Conservation (phyloP, 2,797 vertebrate species). For the Acanthis flammea region DNA sequence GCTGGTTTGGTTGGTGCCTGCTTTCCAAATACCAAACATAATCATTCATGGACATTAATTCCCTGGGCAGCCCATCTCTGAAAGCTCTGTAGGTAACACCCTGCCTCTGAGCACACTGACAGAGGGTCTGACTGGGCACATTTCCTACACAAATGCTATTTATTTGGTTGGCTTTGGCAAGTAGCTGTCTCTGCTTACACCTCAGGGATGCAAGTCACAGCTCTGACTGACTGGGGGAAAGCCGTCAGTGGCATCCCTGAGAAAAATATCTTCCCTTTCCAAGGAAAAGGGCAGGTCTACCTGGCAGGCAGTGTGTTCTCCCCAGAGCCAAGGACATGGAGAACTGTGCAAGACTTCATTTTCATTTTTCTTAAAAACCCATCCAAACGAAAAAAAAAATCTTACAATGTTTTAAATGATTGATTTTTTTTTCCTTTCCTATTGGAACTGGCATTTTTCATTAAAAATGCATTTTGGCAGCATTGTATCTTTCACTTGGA, state of each 20-base stretch:
- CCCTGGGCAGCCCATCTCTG: background rate
- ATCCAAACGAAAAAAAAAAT: background rate
- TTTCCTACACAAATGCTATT: background rate
- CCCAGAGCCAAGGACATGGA: background rate
- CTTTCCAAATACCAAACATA: background rate
- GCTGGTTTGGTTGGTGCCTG: background rate
- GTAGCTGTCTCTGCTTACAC: background rate
- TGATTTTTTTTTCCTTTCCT: background rate
- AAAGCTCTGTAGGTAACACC: background rate
- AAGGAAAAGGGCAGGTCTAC: background rate
- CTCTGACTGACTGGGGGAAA: background rate
- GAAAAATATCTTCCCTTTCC: background rate
- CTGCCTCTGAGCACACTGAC: background rate
- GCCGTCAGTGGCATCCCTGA: background rate
- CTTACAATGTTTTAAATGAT: background rate
- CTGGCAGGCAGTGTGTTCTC: background rate
- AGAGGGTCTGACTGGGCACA: background rate
- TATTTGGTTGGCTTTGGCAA: background rate
- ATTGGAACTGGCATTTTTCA: background rate
- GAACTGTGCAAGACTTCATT: background rate
- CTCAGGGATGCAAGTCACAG: background rate
- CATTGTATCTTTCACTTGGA: conserved; percentile 2
- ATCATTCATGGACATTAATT: background rate
- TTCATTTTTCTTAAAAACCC: background rate
- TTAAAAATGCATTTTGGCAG: conserved; percentile 33